Percentiles rank a stretch among this genome's conserved stretches.
phyloP scores from a whole-genome alignment of 37 sponge, comb jelly and placozoan genomes.

The Ianthella basta region DNA sequence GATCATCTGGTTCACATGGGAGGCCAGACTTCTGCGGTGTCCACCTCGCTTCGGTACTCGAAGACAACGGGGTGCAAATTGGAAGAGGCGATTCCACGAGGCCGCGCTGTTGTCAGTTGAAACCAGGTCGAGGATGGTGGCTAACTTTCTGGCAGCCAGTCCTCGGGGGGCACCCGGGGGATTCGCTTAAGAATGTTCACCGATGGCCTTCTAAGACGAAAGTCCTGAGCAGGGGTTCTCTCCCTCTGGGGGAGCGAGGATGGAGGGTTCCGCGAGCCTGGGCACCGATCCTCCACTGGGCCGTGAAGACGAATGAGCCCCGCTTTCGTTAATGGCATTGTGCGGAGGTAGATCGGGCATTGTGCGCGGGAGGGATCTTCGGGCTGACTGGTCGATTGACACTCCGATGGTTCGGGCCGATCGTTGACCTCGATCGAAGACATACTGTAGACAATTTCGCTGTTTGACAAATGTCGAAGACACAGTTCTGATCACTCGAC shows the following conservation, averaged over 20 bases:
- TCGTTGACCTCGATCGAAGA: neutral
- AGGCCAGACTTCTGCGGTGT: slow-evolving; percentile 24
- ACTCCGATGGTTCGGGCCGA: neutral
- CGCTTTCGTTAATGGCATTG: slow-evolving; percentile 18
- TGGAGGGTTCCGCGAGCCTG: slow-evolving; percentile 8
- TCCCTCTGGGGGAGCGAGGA: slow-evolving; percentile 10
- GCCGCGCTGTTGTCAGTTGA: neutral
- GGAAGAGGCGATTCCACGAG: slow-evolving; percentile 37
- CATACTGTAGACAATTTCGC: too few relatives aligned
- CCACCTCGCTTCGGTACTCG: slow-evolving; percentile 29
- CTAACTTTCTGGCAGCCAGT: slow-evolving; percentile 22
- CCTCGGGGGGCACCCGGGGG: slow-evolving; percentile 33
- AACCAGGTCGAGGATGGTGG: slow-evolving; percentile 29
- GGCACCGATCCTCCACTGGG: slow-evolving; percentile 10
- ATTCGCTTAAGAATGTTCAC: slow-evolving; percentile 30
- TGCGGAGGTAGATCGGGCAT: neutral
- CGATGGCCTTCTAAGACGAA: slow-evolving; percentile 21
- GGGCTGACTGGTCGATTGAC: neutral
- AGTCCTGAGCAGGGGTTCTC: slow-evolving; percentile 15
- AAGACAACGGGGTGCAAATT: slow-evolving; percentile 31
- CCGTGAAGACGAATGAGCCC: slow-evolving; percentile 19
- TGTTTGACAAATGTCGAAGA: too few relatives aligned
- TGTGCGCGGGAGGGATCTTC: slow-evolving; percentile 22
- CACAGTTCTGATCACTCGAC: too few relatives aligned
- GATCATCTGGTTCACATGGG: slow-evolving; percentile 23